These are phyloP conservation scores for Lithophane semibrunnea DNA, from an alignment of 2,888 invertebrate species.

Conservation along the genomic window DNA sequence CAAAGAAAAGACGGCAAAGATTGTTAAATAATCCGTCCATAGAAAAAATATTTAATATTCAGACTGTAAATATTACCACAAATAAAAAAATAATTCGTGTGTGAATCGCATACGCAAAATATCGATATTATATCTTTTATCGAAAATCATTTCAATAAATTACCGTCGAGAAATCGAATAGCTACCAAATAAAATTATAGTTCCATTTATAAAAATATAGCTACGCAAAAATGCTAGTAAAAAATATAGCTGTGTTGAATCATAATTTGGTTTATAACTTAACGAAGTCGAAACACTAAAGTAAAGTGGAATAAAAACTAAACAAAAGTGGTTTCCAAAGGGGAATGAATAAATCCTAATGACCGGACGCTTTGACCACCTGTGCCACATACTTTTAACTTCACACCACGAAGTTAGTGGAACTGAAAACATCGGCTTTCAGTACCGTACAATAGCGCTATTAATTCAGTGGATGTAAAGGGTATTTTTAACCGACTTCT, in stretches of 20 bases:
- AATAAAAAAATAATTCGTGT: conserved; percentile 28
- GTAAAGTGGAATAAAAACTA: conserved; percentile 17
- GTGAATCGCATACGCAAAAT: conserved; percentile 4
- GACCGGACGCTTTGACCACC: conserved; percentile 37
- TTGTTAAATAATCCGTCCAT: not conserved
- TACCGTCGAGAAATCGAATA: conserved; percentile 2
- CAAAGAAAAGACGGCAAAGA: not conserved
- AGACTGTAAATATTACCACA: conserved; percentile 23
- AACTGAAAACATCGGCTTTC: conserved; percentile 20
- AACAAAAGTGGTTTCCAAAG: conserved; percentile 19
- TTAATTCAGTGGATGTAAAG: not conserved
- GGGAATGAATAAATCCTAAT: conserved; percentile 44
- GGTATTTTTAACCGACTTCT: not conserved
- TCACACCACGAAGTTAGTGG: conserved; percentile 4
- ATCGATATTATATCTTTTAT: conserved; percentile 28
- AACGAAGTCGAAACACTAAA: conserved; percentile 9
- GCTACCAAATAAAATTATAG: conserved; percentile 32
- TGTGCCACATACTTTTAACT: conserved; percentile 28
- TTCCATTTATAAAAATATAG: conserved; percentile 13
- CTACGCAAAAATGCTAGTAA: not conserved
- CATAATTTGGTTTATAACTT: conserved; percentile 19
- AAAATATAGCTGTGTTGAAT: conserved; percentile 7
- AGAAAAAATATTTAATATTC: not conserved
- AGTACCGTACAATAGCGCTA: not conserved
- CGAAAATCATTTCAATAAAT: conserved; percentile 40